Conservation (phyloP, 2,888 invertebrate genomes). For the Cephonodes hylas region DNA sequence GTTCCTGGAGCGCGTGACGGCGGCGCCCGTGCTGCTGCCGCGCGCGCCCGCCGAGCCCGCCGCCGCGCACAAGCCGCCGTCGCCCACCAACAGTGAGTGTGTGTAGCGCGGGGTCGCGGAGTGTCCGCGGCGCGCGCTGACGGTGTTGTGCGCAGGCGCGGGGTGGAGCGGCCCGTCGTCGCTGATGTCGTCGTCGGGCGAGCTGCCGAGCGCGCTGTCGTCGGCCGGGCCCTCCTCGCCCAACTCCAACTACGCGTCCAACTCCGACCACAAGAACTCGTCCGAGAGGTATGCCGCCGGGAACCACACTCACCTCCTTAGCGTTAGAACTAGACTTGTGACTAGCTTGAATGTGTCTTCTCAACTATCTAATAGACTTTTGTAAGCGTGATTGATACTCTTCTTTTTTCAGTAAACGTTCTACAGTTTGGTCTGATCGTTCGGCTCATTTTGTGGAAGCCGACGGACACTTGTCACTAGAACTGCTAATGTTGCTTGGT, state of each 20-base stretch:
- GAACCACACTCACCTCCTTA: neutral
- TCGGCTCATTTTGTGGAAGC: constrained; percentile 13
- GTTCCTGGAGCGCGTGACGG: constrained; percentile 93
- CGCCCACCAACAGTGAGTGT: constrained; percentile 67
- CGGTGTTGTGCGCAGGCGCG: constrained; percentile 45
- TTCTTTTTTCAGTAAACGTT: constrained; percentile 14
- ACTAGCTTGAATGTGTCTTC: constrained; percentile 30
- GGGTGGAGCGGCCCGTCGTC: constrained; percentile 95
- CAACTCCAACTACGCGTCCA: constrained; percentile 79
- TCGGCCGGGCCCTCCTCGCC: constrained; percentile 92
- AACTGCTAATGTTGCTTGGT: constrained; percentile 36
- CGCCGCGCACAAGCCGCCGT: constrained; percentile 47
- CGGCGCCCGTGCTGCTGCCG: constrained; percentile 86
- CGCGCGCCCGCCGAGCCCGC: constrained; percentile 75
- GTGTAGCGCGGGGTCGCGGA: neutral
- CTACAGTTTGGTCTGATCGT: constrained; percentile 14
- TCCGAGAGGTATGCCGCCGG: constrained; percentile 56
- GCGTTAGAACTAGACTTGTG: constrained; percentile 2
- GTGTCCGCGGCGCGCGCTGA: neutral
- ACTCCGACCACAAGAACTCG: constrained; percentile 54
- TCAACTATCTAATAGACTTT: constrained; percentile 21
- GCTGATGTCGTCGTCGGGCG: constrained; percentile 82
- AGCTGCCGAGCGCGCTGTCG: constrained; percentile 82
- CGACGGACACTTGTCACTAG: constrained; percentile 28
- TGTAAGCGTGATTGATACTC: constrained; percentile 14